These are phyloP conservation scores for Martes martes DNA, from an alignment of 2,113 vertebrate genomes.

Conservation along the genomic window DNA sequence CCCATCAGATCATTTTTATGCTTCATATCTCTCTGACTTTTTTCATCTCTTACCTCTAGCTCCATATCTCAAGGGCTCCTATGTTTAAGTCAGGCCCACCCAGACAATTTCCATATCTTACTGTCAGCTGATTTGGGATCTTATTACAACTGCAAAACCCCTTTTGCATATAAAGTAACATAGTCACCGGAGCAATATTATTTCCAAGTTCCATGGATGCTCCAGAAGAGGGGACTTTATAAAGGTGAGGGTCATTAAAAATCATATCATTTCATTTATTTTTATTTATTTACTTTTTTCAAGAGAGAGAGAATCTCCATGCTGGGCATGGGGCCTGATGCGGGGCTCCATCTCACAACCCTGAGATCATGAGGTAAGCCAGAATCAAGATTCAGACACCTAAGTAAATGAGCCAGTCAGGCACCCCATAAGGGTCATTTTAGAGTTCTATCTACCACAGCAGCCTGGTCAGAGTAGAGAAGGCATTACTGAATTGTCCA, in stretches of 20 bases:
- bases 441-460: background rate
- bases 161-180: background rate
- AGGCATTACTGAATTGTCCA: background rate
- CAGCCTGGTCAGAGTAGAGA: background rate
- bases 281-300: background rate
- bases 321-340: background rate
- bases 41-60: background rate
- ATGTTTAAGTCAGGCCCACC: background rate
- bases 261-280: background rate
- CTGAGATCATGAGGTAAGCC: background rate
- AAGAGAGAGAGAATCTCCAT: background rate
- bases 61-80: background rate
- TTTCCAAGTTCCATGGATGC: background rate
- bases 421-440: background rate
- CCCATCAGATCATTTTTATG: background rate
- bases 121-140: background rate
- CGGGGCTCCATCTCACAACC: background rate
- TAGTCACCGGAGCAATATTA: background rate
- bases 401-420: background rate
- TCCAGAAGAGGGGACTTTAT: background rate
- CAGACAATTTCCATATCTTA: background rate
- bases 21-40: background rate
- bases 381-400: background rate
- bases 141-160: background rate
- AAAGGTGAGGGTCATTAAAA: background rate